phyloP scores from a whole-genome alignment of 2,888 invertebrate genomes.

The Drosophila algonquin region DNA sequence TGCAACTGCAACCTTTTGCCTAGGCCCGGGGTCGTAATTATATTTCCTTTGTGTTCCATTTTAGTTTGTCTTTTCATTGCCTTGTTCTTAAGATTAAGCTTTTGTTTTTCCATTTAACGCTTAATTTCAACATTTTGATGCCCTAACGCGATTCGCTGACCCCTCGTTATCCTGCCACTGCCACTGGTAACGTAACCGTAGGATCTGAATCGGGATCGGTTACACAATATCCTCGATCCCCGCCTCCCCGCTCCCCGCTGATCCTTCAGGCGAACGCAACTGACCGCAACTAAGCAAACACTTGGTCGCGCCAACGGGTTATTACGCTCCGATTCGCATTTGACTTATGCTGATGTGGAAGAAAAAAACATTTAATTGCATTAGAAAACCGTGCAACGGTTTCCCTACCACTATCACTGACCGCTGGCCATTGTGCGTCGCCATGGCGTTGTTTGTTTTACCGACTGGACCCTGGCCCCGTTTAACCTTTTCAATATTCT shows the following conservation, averaged over 20 bases:
- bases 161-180: conserved; percentile 43
- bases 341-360: conserved; percentile 57
- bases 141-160: conserved; percentile 71
- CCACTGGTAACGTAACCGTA: conserved; percentile 4
- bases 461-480: conserved; percentile 41
- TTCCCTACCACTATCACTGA: neutral
- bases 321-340: conserved; percentile 60
- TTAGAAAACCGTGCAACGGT: conserved; percentile 57
- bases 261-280: conserved; percentile 60
- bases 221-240: conserved; percentile 45
- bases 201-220: conserved; percentile 51
- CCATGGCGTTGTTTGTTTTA: conserved; percentile 62
- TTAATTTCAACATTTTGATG: conserved; percentile 77
- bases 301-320: conserved; percentile 48
- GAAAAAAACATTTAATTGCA: conserved; percentile 67
- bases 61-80: conserved; percentile 75
- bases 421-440: conserved; percentile 23
- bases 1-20: conserved; percentile 53
- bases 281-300: conserved; percentile 78
- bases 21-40: conserved; percentile 65
- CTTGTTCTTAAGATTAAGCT: conserved; percentile 73
- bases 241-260: neutral
- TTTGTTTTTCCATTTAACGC: conserved; percentile 78
- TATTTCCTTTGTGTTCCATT: conserved; percentile 66
- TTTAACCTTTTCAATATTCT: conserved; percentile 74